Percentiles rank a stretch among this genome's conserved stretches.
Evolutionary conservation across 2,797 vertebrate genomes (phyloP).

Genomic region (Liasis olivaceus): DNA sequence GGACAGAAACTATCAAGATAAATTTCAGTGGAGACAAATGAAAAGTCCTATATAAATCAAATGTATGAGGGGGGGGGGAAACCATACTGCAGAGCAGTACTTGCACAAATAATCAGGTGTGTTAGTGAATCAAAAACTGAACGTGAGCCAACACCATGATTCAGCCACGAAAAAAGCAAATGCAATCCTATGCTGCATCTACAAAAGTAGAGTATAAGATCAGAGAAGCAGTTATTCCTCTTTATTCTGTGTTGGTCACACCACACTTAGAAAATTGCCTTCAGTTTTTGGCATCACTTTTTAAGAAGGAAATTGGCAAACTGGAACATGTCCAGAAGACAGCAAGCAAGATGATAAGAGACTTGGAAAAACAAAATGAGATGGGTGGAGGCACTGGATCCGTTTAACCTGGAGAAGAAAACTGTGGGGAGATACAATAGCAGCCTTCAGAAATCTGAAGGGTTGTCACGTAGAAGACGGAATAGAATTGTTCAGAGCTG

Average conservation of each 20-base stretch:
- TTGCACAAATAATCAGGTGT: not conserved
- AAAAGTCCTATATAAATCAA: not conserved
- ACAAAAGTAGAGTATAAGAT: not conserved
- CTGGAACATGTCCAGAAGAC: not conserved
- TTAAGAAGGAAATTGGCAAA: not conserved
- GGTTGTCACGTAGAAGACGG: not conserved
- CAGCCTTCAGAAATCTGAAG: not conserved
- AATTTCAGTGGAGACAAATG: not conserved
- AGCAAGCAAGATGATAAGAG: not conserved
- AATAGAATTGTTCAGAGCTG: not conserved
- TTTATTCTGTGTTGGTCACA: not conserved
- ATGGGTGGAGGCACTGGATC: not conserved
- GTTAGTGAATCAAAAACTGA: not conserved
- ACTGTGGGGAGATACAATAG: not conserved
- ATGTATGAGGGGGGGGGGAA: not conserved
- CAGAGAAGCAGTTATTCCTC: not conserved
- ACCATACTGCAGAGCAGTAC: not conserved
- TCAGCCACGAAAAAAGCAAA: not conserved
- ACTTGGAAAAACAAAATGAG: not conserved
- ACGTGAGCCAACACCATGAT: not conserved
- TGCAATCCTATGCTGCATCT: not conserved
- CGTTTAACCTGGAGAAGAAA: not conserved
- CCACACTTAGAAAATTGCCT: not conserved
- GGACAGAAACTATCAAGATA: not conserved
- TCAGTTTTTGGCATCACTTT: not conserved